Evolutionary conservation across 2,113 vertebrate species (phyloP), one percentile per base, ranked within the genome.

Genomic region (Nannospalax galili): DNA sequence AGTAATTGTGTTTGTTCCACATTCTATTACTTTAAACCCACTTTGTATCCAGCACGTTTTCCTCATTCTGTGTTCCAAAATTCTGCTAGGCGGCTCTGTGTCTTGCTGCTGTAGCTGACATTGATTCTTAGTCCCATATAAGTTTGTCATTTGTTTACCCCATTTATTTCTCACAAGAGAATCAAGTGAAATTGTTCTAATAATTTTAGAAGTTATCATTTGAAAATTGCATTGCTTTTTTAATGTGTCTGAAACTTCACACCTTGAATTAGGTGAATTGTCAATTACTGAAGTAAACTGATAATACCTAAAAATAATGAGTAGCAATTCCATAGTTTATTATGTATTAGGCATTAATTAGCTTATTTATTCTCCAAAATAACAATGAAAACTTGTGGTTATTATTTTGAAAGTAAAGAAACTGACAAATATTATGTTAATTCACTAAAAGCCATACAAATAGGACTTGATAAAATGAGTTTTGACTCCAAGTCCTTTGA

Each of bases 201-300:
- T 95, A 12, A 85, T 64, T 17, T 81, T 93, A 82, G 74, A 92
- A 96, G 28, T 64, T 16, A 60, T 81, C 35, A 78, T 64, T 81
- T 88, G 72, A 88, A 84, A 95, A 48, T 26, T 64, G 17, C 48
- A 72, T 93, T 90, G 22, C 28, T 90, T 93, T n/a, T 91, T 82
- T 88, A 87, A 89, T 58, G 45, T 78, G 87, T 52, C 28, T 95
- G 56, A 85, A n/a, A 73, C 28, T 80, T 93, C 82, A 35, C 16
- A 77, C 1, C 9, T 32, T 84, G 35, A 80, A 72, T 45, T 85
- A 79, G 3, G 67, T 69, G 88, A n/a, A 28, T 30, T 92, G 10
- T 69, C 28, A 92, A 28, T 84, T 89, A 45, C 5, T 90, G 24
- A 96, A 69, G 78, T 88, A 92, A 26, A 75, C 1, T 90, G 28